These are phyloP conservation scores for Brachyrhaphis roseni DNA, from an alignment of 2,797 vertebrate genomes.

Conservation along the genomic window DNA sequence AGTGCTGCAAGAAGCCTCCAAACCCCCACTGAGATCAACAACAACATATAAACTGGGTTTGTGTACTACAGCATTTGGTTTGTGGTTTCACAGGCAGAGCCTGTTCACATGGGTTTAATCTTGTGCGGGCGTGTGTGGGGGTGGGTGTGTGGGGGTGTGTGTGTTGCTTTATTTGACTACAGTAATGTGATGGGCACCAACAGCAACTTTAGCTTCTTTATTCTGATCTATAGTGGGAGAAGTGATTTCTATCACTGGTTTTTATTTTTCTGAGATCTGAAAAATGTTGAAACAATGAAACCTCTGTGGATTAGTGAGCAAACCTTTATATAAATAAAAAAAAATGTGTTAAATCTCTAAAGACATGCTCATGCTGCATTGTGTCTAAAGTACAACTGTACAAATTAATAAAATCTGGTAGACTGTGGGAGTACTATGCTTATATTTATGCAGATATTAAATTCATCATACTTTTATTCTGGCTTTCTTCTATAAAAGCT, in stretches of 20 bases:
- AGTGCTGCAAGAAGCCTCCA: not conserved
- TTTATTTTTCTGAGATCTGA: not conserved
- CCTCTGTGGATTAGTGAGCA: not conserved
- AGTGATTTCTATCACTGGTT: constrained; percentile 4
- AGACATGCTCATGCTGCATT: not conserved
- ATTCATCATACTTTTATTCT: not conserved
- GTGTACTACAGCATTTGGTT: not conserved
- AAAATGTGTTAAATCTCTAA: not conserved
- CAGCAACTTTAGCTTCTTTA: not conserved
- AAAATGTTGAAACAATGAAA: not conserved
- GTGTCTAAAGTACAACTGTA: not conserved
- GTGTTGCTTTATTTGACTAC: not conserved
- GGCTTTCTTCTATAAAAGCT: not conserved
- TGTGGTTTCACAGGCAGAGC: not conserved
- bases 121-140: not conserved
- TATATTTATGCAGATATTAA: not conserved
- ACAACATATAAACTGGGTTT: not conserved
- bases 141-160: fast-evolving
- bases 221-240: not conserved
- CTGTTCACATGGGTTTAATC: constrained; percentile 2
- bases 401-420: not conserved
- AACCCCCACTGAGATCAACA: not conserved
- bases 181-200: not conserved
- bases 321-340: not conserved
- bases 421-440: not conserved